Conservation (phyloP, 1,140 invertebrate species). For the Scaptomyza montana region DNA sequence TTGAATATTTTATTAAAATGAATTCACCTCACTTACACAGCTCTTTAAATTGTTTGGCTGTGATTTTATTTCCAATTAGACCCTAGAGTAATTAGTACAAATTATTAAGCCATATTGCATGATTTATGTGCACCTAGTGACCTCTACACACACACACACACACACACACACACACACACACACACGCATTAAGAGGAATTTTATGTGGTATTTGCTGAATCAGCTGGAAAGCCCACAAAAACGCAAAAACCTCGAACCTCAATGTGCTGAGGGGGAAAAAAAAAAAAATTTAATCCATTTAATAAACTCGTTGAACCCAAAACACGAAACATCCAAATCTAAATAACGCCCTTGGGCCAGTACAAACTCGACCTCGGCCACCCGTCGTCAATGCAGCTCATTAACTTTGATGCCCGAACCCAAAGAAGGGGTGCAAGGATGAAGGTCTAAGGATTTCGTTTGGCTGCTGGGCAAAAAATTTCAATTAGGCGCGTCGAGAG, state of each 20-base stretch:
- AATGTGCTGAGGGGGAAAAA: too few relatives aligned
- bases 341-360: constrained; percentile 63
- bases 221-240: constrained; percentile 23
- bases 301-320: constrained; percentile 75
- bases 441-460: constrained; percentile 2
- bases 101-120: constrained; percentile 26
- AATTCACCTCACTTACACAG: neutral
- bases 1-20: too few relatives aligned
- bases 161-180: neutral
- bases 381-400: constrained; percentile 54
- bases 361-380: constrained; percentile 1
- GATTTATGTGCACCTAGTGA: constrained; percentile 16
- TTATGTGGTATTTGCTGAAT: constrained; percentile 33
- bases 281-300: constrained; percentile 70
- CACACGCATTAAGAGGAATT: too few relatives aligned
- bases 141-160: neutral
- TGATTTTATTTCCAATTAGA: constrained; percentile 31
- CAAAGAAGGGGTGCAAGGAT: neutral
- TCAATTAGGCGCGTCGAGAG: constrained; percentile 59
- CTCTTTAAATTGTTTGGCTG: constrained; percentile 2
- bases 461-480: constrained; percentile 54
- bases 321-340: constrained; percentile 28
- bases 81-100: constrained; percentile 6
- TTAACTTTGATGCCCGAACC: constrained; percentile 66
- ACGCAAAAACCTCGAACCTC: constrained; percentile 31